Evolutionary conservation across 2,797 vertebrate genomes (phyloP).

Genomic region (Masticophis lateralis): DNA sequence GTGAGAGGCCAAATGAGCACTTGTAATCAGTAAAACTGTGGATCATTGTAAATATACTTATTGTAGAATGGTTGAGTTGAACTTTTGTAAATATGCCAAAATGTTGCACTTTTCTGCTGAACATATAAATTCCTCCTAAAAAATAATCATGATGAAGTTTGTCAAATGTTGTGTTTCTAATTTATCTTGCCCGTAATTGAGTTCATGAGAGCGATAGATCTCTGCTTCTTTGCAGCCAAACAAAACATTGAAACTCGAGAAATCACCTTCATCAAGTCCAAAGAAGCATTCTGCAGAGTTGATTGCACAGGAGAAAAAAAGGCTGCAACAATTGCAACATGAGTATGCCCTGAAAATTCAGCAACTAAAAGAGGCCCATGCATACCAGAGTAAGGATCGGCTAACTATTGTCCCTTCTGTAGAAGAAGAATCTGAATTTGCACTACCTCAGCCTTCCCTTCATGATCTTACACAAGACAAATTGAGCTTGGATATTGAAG

Average conservation of each 20-base stretch:
- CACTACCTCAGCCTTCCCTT: slow-evolving; percentile 88
- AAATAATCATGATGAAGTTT: slow-evolving; percentile 16
- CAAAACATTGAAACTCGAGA: slow-evolving; percentile 82
- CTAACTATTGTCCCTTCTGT: slow-evolving; percentile 50
- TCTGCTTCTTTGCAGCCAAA: slow-evolving; percentile 69
- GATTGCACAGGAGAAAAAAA: slow-evolving; percentile 88
- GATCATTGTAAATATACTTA: background rate
- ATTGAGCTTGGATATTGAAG: slow-evolving; percentile 84
- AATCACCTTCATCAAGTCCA: slow-evolving; percentile 67
- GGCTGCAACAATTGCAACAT: slow-evolving; percentile 89
- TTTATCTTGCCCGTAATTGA: slow-evolving; percentile 19
- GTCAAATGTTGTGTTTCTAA: slow-evolving; percentile 17
- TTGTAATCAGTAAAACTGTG: background rate
- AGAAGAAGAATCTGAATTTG: slow-evolving; percentile 75
- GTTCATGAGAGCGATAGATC: slow-evolving; percentile 38
- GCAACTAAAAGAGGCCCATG: slow-evolving; percentile 90
- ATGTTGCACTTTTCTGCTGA: slow-evolving; percentile 13
- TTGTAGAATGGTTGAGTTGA: background rate
- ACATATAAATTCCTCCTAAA: slow-evolving; percentile 4
- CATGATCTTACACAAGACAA: slow-evolving; percentile 98
- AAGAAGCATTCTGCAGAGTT: slow-evolving; percentile 87
- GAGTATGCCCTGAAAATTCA: slow-evolving; percentile 96
- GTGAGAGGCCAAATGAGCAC: background rate
- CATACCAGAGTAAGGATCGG: slow-evolving; percentile 76
- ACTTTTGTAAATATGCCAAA: background rate